Evolutionary conservation across 2,888 invertebrate species (phyloP).

Genomic region (Cosmia trapezina): DNA sequence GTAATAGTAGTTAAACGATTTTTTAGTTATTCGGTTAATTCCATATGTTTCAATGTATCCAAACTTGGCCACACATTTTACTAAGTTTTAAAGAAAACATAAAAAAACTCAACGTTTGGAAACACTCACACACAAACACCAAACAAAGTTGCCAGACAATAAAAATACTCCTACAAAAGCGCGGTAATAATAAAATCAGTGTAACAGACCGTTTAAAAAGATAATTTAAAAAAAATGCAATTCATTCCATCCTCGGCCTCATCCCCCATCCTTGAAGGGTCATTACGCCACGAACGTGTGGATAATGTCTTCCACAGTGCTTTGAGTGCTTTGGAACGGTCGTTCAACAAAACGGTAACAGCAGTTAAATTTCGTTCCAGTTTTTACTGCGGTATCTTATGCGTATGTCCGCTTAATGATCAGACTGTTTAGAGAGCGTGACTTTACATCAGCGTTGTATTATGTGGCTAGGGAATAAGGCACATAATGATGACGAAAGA

Average conservation of each 20-base stretch:
- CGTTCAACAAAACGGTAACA: slow-evolving; percentile 73
- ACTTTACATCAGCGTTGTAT: slow-evolving; percentile 7
- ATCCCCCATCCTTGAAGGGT: slow-evolving; percentile 73
- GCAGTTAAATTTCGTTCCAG: slow-evolving; percentile 72
- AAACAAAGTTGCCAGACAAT: slow-evolving; percentile 40
- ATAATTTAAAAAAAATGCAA: slow-evolving; percentile 64
- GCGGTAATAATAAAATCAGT: slow-evolving; percentile 63
- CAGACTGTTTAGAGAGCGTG: slow-evolving; percentile 25
- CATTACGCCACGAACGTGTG: slow-evolving; percentile 80
- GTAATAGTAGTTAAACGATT: slow-evolving; percentile 9
- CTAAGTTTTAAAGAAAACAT: neutral
- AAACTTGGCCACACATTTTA: neutral
- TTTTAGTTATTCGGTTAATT: neutral
- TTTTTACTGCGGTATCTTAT: slow-evolving; percentile 67
- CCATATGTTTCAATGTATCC: neutral
- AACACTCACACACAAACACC: neutral
- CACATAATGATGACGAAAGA: neutral
- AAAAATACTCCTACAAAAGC: slow-evolving; percentile 42
- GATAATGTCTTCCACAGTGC: slow-evolving; percentile 78
- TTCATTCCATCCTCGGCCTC: slow-evolving; percentile 63
- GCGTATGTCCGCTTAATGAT: slow-evolving; percentile 56
- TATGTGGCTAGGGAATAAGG: slow-evolving; percentile 21
- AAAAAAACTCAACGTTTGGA: neutral
- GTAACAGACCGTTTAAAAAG: slow-evolving; percentile 66
- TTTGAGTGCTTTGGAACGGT: slow-evolving; percentile 71